These are phyloP conservation scores for Poeciliopsis occidentalis DNA, from an alignment of 2,113 vertebrate species.

Conservation along the genomic window DNA sequence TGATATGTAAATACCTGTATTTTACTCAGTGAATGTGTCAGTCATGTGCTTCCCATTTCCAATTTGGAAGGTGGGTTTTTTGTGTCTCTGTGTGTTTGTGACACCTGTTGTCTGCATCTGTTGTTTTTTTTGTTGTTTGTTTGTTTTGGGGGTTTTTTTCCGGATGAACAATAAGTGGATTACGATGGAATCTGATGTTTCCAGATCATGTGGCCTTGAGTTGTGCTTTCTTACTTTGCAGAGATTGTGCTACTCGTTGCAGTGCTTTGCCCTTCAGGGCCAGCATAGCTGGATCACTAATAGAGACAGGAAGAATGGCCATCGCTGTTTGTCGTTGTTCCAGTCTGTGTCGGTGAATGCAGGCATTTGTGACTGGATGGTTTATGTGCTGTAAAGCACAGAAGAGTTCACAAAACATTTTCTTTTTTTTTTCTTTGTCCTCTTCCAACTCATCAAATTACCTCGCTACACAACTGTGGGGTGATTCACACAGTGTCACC, in stretches of 20 bases:
- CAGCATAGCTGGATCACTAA: no score
- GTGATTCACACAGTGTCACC: constrained; percentile 46
- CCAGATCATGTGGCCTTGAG: background rate
- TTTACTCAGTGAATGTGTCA: constrained; percentile 33
- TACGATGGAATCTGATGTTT: background rate
- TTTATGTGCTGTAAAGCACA: constrained; percentile 50
- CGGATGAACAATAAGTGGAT: background rate
- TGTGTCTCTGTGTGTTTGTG: background rate
- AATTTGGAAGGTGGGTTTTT: constrained; percentile 5
- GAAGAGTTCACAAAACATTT: constrained; percentile 1
- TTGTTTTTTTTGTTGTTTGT: no score
- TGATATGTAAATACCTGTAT: constrained; percentile 59
- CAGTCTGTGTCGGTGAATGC: constrained; percentile 21
- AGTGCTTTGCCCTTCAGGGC: no score
- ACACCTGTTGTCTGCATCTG: background rate
- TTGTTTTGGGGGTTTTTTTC: background rate
- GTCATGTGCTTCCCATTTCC: constrained; percentile 9
- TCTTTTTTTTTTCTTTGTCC: constrained; percentile 1
- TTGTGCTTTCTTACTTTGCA: no score
- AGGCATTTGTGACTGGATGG: constrained; percentile 53
- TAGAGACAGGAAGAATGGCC: no score
- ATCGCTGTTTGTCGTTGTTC: no score
- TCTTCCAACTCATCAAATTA: constrained; percentile 52
- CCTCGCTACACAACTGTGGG: constrained; percentile 36
- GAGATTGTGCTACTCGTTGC: no score